phyloP scores from a whole-genome alignment of 2,797 vertebrate species.

The Leuciscus waleckii region DNA sequence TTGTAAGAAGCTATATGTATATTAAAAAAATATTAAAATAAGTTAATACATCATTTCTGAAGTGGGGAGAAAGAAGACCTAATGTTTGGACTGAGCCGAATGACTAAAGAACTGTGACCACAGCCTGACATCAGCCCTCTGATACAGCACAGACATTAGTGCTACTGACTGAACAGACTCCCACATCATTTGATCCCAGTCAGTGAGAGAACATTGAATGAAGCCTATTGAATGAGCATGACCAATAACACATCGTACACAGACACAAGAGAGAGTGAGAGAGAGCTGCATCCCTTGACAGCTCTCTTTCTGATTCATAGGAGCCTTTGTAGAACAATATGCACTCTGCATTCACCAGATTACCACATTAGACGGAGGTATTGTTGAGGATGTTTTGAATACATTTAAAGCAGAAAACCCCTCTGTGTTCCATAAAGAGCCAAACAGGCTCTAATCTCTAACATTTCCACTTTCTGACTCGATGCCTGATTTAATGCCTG shows the following conservation, averaged over 20 bases:
- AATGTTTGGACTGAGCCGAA: neutral
- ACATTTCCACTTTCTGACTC: constrained; percentile 12
- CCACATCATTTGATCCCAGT: constrained; percentile 46
- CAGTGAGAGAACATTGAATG: constrained; percentile 46
- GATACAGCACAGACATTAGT: constrained; percentile 26
- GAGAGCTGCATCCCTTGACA: constrained; percentile 18
- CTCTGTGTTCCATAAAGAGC: constrained; percentile 16
- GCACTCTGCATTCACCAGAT: constrained; percentile 40
- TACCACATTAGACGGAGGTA: constrained; percentile 43
- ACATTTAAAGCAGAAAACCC: constrained; percentile 40
- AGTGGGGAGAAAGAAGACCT: neutral
- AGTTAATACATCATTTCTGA: neutral
- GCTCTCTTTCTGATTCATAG: constrained; percentile 45
- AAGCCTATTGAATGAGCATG: constrained; percentile 50
- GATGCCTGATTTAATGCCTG: neutral
- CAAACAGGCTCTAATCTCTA: constrained; percentile 16
- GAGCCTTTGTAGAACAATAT: constrained; percentile 42
- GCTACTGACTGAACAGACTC: constrained; percentile 33
- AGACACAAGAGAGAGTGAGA: constrained; percentile 13
- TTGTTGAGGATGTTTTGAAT: constrained; percentile 35
- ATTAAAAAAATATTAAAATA: neutral
- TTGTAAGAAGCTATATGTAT: neutral
- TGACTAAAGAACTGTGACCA: constrained; percentile 22
- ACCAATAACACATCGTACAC: constrained; percentile 34
- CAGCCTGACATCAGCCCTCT: constrained; percentile 33